Base-by-base conservation (phyloP, 2,888 invertebrate species). In the Acrocyrtus sp. region DNA sequence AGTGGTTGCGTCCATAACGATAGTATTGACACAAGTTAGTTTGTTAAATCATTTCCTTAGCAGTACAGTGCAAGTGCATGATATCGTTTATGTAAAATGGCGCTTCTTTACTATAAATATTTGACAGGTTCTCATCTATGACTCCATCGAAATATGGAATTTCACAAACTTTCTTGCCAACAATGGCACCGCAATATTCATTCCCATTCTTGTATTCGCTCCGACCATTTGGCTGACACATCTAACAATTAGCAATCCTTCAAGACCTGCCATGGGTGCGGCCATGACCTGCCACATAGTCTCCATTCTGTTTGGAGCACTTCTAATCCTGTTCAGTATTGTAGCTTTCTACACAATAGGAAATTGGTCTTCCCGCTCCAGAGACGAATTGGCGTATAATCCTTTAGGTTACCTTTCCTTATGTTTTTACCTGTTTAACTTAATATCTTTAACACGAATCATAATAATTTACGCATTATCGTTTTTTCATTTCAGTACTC, bases 221-320 rank as follows among this genome's bases (percentile, higher is more conserved):
- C 58, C 57, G 3, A 70, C 70, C 19, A n/a, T 50, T 34, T 61
- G 54, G 34, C 57, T 74, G 4, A 57, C 70, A 10, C 70, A 48
- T 48, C 26, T 70, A 8, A 45, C 57, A 5, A 66, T 70, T 2
- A 70, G 61, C 45, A 50, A 56, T 12, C 74, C 74, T 15, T 66
- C 66, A 5, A 70, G 74, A 1, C 66, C 66, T n/a, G n/a, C n/a
- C n/a, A n/a, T 74, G 41, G 74, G 74, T 2, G 45, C 54, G 2
- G 69, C 74, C 2, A 69, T 74, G 74, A 69, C 60, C 21, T 65
- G 69, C 12, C 74, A 74, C 57, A 74, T 74, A n/a, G 10, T 43
- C 8, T 61, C 69, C 4, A 47, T 63, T 12, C 12, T 74, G 19
- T 29, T 60, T 2, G 60, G 65, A 22, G 29, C 43, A 8, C 1